phyloP scores from a whole-genome alignment of 2,113 vertebrate species.

The Solea senegalensis region DNA sequence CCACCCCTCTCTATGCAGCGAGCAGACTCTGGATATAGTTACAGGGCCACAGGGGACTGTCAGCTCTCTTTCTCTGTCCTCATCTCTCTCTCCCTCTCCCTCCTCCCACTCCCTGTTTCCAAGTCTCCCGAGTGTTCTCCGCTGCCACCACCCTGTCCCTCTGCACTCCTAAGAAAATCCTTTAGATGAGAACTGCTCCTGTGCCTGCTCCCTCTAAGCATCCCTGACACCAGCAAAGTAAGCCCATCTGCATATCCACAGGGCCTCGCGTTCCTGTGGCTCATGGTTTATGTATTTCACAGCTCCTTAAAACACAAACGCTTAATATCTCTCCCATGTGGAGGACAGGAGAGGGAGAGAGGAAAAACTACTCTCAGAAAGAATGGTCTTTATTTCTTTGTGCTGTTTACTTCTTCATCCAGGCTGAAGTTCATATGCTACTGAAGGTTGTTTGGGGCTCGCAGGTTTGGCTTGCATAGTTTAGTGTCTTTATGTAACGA shows the following conservation, averaged over 20 bases:
- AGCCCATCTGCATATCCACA: conserved; percentile 99
- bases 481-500: conserved; percentile 50
- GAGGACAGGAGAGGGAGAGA: conserved; percentile 65
- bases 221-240: conserved; percentile 96
- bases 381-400: conserved; percentile 69
- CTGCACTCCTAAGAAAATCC: conserved; percentile 76
- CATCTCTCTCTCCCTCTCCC: conserved; percentile 71
- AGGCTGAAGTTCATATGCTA: conserved; percentile 64
- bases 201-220: conserved; percentile 78
- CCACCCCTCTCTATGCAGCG: conserved; percentile 84
- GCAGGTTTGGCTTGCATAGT: conserved; percentile 48
- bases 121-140: conserved; percentile 67
- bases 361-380: conserved; percentile 62
- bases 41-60: conserved; percentile 93
- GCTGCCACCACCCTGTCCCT: conserved; percentile 75
- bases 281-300: conserved; percentile 99
- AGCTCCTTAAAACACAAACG: conserved; percentile 96
- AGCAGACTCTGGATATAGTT: conserved; percentile 97
- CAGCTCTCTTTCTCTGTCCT: conserved; percentile 82
- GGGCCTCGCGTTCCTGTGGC: conserved; percentile 95
- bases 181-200: conserved; percentile 79
- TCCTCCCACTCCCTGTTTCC: conserved; percentile 84
- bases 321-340: conserved; percentile 82
- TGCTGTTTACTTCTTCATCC: conserved; percentile 68
- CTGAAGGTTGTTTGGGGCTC: conserved; percentile 73